Evolutionary conservation across 2,888 invertebrate species (phyloP), one percentile per base, ranked within the genome.

Genomic region (Litoditis marina): DNA sequence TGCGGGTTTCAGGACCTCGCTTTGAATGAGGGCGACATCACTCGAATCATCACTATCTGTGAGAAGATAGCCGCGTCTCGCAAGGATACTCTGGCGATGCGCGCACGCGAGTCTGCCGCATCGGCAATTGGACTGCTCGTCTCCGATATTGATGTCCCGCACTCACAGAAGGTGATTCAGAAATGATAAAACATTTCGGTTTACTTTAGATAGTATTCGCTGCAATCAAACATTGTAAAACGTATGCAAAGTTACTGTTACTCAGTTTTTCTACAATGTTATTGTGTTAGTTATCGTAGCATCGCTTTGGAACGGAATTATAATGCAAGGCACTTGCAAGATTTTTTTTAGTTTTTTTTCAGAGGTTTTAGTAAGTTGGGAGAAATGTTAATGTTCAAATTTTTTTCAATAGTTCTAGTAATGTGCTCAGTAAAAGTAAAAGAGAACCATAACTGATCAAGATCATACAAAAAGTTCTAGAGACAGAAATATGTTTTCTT

Each of bases 41-140:
- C 47, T 16, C 25, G 56, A 39, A 7, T 72, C 25, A 57, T 68
- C n/a, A 63, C 54, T 2, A 51, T 60, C 27, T 64, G 66, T 30
- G 72, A 72, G 31, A 65, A 73, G 59, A 70, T 75, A 8, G 73
- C 71, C 0, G 65, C 64, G 2, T 71, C 75, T 4, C 51, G 75
- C 7, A 68, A 72, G 47, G 75, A 76, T 44, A 62, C 67, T 8
- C 55, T 76, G 49, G 63, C 70, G 8, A 65, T 66, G 16, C 50
- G 50, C 13, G 65, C 69, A 2, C 47, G 71, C 22, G 68, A 73
- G n/a, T 44, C 59, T 5, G 67, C 68, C 13, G 68, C 66, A 1
- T 42, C 55, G 19, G 63, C 66, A 3, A 61, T 73, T 13, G 73
- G 73, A 7, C 51, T 54, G 16, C 31, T 64, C 27, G 27, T 32